Evolutionary conservation across 2,113 vertebrate genomes (phyloP).

Genomic region (Apodemus speciosus): DNA sequence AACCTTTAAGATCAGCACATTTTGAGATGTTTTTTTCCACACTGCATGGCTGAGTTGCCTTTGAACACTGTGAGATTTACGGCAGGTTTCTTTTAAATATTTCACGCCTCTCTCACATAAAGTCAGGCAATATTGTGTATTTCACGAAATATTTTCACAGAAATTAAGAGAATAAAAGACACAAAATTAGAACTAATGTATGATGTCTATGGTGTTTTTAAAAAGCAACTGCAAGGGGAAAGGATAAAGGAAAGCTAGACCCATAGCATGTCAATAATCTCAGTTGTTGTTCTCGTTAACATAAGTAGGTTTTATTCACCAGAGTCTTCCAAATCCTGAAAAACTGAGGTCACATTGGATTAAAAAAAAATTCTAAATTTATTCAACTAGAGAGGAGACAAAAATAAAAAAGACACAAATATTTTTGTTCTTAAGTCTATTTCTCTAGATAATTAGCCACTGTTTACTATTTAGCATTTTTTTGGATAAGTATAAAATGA

Average conservation of each 20-base stretch:
- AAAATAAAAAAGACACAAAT: not conserved
- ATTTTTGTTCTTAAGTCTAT: not conserved
- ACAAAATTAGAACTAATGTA: not conserved
- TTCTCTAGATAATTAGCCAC: not conserved
- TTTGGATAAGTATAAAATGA: not conserved
- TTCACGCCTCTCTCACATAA: constrained; percentile 52
- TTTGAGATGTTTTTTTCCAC: constrained; percentile 3
- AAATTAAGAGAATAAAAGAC: constrained; percentile 47
- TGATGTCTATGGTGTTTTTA: not conserved
- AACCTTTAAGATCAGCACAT: constrained; percentile 65
- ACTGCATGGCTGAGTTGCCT: constrained; percentile 41
- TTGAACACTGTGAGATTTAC: constrained; percentile 57
- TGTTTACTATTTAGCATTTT: not conserved
- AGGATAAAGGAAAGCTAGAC: not conserved
- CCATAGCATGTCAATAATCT: not conserved
- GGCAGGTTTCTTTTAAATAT: constrained; percentile 62
- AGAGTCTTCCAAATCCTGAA: constrained; percentile 23
- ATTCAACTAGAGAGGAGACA: not conserved
- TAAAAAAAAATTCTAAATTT: not conserved
- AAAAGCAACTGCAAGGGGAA: not conserved
- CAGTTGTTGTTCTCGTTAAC: not conserved
- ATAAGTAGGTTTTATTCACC: not conserved
- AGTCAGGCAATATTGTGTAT: constrained; percentile 11
- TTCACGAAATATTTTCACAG: constrained; percentile 49
- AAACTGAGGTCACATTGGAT: not conserved